A percentile compares a stretch with the other conserved stretches of the same genome.
Conservation (phyloP, 2,113 vertebrate species). For the Anolis sagrei region DNA sequence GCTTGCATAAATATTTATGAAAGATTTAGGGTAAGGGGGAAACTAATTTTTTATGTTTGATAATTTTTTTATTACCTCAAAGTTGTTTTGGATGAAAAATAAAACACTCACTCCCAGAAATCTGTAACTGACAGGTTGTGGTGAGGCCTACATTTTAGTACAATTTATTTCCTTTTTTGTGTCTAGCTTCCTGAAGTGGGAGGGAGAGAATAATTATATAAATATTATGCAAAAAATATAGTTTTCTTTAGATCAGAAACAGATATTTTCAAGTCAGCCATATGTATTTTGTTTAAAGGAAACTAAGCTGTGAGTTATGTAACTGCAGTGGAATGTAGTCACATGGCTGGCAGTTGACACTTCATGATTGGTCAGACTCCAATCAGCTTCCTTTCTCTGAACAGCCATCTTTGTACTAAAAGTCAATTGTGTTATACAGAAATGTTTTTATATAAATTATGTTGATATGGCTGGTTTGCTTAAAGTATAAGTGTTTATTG, state of each 20-base stretch:
- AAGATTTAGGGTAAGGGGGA: constrained; percentile 54
- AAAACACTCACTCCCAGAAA: constrained; percentile 61
- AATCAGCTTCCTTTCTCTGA: constrained; percentile 75
- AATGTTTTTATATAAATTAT: constrained; percentile 79
- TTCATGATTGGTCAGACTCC: constrained; percentile 64
- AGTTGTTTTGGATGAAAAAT: constrained; percentile 49
- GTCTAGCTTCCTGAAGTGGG: constrained; percentile 67
- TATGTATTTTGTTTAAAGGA: constrained; percentile 82
- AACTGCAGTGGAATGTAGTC: constrained; percentile 37
- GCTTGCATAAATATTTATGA: constrained; percentile 68
- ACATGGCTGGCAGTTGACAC: constrained; percentile 50
- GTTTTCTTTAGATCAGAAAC: constrained; percentile 82
- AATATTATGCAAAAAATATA: constrained; percentile 82
- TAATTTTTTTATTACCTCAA: constrained; percentile 78
- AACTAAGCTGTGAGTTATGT: constrained; percentile 50
- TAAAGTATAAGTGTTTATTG: constrained; percentile 73
- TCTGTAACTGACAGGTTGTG: constrained; percentile 67
- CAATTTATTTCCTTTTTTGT: constrained; percentile 49
- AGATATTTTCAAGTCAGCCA: constrained; percentile 80
- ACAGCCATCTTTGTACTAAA: constrained; percentile 81
- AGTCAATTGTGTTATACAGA: constrained; percentile 69
- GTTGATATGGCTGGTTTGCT: constrained; percentile 73
- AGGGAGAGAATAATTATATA: constrained; percentile 63
- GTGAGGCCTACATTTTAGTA: constrained; percentile 64
- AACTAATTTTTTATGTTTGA: constrained; percentile 43